Evolutionary conservation across 2,113 vertebrate species (phyloP), one percentile per base, ranked within the genome.

Genomic region (Lonchura striata): DNA sequence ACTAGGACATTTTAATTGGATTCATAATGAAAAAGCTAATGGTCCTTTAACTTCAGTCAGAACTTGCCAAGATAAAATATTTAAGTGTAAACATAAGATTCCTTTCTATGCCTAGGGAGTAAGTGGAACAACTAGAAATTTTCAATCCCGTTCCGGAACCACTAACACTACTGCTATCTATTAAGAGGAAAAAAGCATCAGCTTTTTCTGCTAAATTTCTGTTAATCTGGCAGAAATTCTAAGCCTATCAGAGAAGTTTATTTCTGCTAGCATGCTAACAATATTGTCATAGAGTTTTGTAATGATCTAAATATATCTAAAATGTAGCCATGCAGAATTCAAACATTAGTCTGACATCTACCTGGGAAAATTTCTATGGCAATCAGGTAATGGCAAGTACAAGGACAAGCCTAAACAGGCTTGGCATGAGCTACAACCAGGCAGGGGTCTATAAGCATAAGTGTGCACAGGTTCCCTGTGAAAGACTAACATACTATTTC

Each of bases 81-180:
- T 97, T 95, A 91, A 94, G 75, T 63, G 77, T 61, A 90, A 97
- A 93, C 64, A 70, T 77, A 93, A 82, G 76, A 91, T 96, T 96
- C 47, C 50, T 89, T 95, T 63, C 31, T 96, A 89, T 96, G 71
- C 86, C 95, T 93, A 80, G 44, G 78, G 76, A 46, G 23, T 95
- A 92, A 83, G 74, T 92, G 71, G 74, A 96, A 95, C 33, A 80
- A 60, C 37, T 68, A 82, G 72, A 96, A 85, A 92, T 86, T 72
- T 94, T 81, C 69, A 92, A 16, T 76, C 27, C 82, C 60, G 41
- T 92, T 90, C 39, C 89, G 72, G 60, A 97, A 60, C 27, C 54
- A 92, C 91, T 81, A 95, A 88, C 22, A 66, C 31, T 19, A n/a
- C 76, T 93, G 30, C 19, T 92, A 93, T 71, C 30, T 82, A 77